Base-by-base conservation (phyloP, 1,140 invertebrate species). In the Caenorhabditis elegans region DNA sequence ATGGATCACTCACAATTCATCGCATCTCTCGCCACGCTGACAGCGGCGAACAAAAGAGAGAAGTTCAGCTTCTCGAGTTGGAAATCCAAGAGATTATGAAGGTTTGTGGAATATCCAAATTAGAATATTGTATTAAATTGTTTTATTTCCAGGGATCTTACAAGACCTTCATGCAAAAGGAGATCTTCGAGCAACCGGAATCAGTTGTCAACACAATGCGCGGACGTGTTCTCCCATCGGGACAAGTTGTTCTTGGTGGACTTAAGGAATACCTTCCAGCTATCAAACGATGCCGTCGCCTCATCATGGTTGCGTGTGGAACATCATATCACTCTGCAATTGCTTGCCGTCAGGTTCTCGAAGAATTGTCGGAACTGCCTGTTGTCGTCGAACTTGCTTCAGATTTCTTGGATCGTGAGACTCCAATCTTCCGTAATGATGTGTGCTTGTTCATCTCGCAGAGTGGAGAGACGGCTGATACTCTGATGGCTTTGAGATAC, bases 1-100 rank as follows among this genome's bases (percentile, higher is more conserved):
- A 97, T 89, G 97, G 98, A 78, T 24, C 85, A 17, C 76, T 85
- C 10, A 95, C 94, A 84, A 98, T 99, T 90, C 97, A 99, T 91
- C 94, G 98, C 39, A 90, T 99, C 77, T 92, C 94, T 88, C 92
- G 95, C 53, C 92, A 93, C 83, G 82, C 82, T 15, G 60, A 78
- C 34, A 70, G 55, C 22, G 85, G 85, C 17, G 94, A 95, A 88
- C 93, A 94, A 34, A 90, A 90, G 19, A 92, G 98, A 78, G 97
- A 99, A 92, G 98, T 99, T 70, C 95, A 94, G 31, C 98, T 96
- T 1, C 90, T 99, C 0, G 98, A 98, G 89, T 94, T 98, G 93
- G 96, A 99, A 91, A 94, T 99, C 80, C 96, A 99, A 90, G 94
- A 99, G 91, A 99, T 99, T 83, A 99, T 99, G 98, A 99, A 99